Evolutionary conservation across 2,113 vertebrate species (phyloP).

Genomic region (Triplophysa tibetana): DNA sequence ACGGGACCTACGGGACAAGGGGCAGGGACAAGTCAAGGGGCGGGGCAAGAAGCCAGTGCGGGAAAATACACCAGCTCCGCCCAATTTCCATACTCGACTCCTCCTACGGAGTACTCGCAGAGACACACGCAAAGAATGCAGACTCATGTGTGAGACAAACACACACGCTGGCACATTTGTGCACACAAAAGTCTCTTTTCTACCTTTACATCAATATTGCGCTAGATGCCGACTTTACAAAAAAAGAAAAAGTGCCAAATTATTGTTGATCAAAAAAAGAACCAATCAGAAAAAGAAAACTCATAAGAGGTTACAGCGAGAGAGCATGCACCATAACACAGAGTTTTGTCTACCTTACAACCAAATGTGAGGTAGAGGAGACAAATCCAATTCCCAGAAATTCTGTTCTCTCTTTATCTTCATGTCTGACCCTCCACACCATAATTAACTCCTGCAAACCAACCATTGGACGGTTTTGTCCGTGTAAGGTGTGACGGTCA

Average conservation of each 20-base stretch:
- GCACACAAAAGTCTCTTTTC: not conserved
- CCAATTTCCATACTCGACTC: constrained; percentile 90
- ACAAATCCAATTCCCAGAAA: not conserved
- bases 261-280: not conserved
- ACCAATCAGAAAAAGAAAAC: not conserved
- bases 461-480: not conserved
- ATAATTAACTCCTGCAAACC: not conserved
- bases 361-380: not conserved
- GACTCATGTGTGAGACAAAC: constrained; percentile 85
- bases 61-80: constrained; percentile 84
- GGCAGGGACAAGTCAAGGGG: constrained; percentile 46
- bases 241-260: constrained; percentile 6
- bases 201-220: constrained; percentile 21
- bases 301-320: not conserved
- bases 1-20: constrained; percentile 74
- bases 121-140: constrained; percentile 97
- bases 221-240: constrained; percentile 17
- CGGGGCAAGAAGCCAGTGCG: constrained; percentile 64
- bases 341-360: not conserved
- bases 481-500: not conserved
- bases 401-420: not conserved
- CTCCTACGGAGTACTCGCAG: constrained; percentile 90
- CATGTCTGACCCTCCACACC: not conserved
- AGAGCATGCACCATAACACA: not conserved
- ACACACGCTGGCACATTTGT: constrained; percentile 37